phyloP scores from a whole-genome alignment of 1,140 invertebrate species.

The Littorina saxatilis region DNA sequence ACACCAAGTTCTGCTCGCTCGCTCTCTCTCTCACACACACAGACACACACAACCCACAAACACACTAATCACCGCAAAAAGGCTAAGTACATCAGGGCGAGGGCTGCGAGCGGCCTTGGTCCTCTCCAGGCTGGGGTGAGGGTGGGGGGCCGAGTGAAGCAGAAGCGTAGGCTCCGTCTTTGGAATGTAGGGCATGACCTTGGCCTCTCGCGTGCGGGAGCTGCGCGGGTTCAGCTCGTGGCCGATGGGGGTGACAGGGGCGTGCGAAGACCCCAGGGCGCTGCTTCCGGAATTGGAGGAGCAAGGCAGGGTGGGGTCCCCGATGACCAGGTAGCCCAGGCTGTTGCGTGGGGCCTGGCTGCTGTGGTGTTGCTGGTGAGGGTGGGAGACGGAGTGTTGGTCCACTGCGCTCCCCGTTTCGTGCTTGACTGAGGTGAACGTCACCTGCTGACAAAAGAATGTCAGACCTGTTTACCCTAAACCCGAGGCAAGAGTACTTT shows the following conservation, averaged over 20 bases:
- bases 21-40: no score
- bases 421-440: constrained; percentile 25
- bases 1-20: no score
- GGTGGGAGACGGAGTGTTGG: neutral
- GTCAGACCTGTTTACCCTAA: no score
- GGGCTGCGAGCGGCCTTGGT: constrained; percentile 52
- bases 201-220: constrained; percentile 56
- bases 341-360: constrained; percentile 16
- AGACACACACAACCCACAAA: no score
- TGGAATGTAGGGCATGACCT: constrained; percentile 65
- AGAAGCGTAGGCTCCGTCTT: constrained; percentile 52
- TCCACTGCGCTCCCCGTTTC: neutral
- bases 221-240: constrained; percentile 12
- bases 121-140: constrained; percentile 36
- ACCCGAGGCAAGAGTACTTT: no score
- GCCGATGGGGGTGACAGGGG: neutral
- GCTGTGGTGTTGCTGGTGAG: constrained; percentile 29
- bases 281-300: neutral
- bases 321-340: neutral
- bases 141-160: constrained; percentile 5
- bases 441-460: constrained; percentile 24
- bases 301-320: neutral
- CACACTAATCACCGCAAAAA: no score
- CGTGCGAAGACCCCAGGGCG: neutral
- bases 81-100: constrained; percentile 60